A percentile compares a stretch with the other conserved stretches of the same genome.
Evolutionary conservation across 2,888 invertebrate genomes (phyloP).

Genomic region (Erebia palarica): DNA sequence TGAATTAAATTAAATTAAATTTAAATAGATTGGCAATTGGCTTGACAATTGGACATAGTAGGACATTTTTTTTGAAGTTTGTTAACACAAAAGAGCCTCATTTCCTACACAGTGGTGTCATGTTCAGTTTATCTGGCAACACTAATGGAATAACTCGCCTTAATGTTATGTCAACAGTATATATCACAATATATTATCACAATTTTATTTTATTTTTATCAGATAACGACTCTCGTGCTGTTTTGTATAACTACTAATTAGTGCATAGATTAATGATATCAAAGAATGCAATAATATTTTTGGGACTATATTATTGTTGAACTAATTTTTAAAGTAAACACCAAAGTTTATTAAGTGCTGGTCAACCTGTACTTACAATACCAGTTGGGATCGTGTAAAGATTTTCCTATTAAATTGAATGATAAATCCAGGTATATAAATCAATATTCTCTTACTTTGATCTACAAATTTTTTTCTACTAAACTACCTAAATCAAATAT

Average conservation of each 20-base stretch:
- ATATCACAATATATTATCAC: constrained; percentile 56
- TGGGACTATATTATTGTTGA: constrained; percentile 50
- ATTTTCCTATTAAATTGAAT: no score
- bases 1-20: neutral
- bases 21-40: neutral
- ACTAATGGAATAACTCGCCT: constrained; percentile 43
- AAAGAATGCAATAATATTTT: constrained; percentile 49
- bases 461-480: no score
- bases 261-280: constrained; percentile 33
- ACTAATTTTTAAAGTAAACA: constrained; percentile 48
- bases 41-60: neutral
- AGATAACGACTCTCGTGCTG: constrained; percentile 24
- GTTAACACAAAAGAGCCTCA: neutral
- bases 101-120: neutral
- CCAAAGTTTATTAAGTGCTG: constrained; percentile 48
- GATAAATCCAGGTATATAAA: no score
- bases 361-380: constrained; percentile 21
- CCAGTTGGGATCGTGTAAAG: no score
- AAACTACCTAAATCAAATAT: no score
- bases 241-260: constrained; percentile 20
- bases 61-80: neutral
- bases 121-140: constrained; percentile 32
- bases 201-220: constrained; percentile 40
- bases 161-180: constrained; percentile 46
- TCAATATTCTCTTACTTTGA: no score